Evolutionary conservation across 2,888 invertebrate genomes (phyloP).

Genomic region (Neoitamus cyanurus): DNA sequence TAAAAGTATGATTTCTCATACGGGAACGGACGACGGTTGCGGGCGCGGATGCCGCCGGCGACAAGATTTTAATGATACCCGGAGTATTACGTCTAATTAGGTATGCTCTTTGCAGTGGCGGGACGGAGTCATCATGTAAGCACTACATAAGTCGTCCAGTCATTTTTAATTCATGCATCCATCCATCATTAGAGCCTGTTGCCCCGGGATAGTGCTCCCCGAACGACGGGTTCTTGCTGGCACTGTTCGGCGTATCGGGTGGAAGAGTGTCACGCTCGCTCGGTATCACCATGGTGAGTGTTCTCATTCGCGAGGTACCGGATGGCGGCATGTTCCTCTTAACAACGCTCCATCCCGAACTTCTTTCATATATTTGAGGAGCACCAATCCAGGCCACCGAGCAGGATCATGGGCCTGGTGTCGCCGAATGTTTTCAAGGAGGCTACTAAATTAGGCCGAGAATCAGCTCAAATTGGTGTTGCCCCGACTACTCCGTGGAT

Average conservation of each 20-base stretch:
- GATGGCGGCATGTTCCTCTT: background rate
- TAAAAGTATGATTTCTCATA: conserved; percentile 40
- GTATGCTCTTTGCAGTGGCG: conserved; percentile 19
- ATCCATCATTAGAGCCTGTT: conserved; percentile 27
- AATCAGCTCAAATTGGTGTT: background rate
- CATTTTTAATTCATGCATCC: conserved; percentile 23
- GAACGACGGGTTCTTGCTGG: too few species aligned
- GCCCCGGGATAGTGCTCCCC: background rate
- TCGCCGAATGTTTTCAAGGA: background rate
- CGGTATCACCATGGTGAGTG: background rate
- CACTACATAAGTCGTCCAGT: conserved; percentile 9
- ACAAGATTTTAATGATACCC: conserved; percentile 19
- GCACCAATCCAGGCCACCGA: background rate
- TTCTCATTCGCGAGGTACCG: background rate
- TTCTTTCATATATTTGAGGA: background rate
- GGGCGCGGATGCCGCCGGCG: background rate
- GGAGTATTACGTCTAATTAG: conserved; percentile 24
- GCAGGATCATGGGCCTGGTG: background rate
- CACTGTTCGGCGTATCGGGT: background rate
- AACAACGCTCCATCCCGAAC: background rate
- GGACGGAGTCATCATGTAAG: background rate
- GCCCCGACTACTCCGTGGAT: background rate
- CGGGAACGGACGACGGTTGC: background rate
- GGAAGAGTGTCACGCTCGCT: background rate
- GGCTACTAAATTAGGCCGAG: background rate